phyloP scores from a whole-genome alignment of 2,113 vertebrate genomes.

The Brachyhypopomus occidentalis region DNA sequence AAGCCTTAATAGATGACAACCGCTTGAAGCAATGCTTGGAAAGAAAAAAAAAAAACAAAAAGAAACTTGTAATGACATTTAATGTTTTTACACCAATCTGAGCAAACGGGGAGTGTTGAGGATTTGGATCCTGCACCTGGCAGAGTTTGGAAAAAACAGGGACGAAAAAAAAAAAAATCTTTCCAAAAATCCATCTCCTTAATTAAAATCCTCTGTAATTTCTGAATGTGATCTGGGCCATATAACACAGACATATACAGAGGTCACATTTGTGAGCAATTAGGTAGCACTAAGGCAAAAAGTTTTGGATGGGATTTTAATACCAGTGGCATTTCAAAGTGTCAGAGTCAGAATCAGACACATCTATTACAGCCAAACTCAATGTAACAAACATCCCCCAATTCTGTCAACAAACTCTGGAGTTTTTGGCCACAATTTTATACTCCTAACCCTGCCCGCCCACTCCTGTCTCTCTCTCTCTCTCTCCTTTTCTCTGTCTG shows the following conservation, averaged over 20 bases:
- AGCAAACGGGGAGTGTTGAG: slow-evolving; percentile 66
- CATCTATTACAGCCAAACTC: slow-evolving; percentile 64
- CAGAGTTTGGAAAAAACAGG: slow-evolving; percentile 41
- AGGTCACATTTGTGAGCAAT: slow-evolving; percentile 73
- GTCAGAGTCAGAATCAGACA: slow-evolving; percentile 62
- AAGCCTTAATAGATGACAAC: slow-evolving; percentile 3
- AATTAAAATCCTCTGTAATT: slow-evolving; percentile 55
- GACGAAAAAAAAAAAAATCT: slow-evolving; percentile 49
- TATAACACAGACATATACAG: slow-evolving; percentile 59
- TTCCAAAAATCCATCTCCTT: slow-evolving; percentile 58
- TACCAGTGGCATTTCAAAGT: slow-evolving; percentile 66
- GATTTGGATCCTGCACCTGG: slow-evolving; percentile 62
- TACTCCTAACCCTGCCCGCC: slow-evolving; percentile 13
- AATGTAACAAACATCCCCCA: slow-evolving; percentile 63
- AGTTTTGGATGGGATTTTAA: slow-evolving; percentile 67
- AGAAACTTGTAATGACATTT: not conserved
- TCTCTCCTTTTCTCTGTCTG: not conserved
- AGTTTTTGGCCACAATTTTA: slow-evolving; percentile 48
- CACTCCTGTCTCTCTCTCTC: not conserved
- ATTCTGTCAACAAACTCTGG: slow-evolving; percentile 58
- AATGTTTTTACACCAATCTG: slow-evolving; percentile 56
- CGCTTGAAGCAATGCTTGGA: slow-evolving; percentile 26
- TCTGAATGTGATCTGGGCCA: slow-evolving; percentile 55
- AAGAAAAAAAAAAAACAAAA: slow-evolving; percentile 61
- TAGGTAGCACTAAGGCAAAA: slow-evolving; percentile 54